These are phyloP conservation scores for Xenus cinereus DNA, from an alignment of 2,113 vertebrate genomes.

Conservation along the genomic window DNA sequence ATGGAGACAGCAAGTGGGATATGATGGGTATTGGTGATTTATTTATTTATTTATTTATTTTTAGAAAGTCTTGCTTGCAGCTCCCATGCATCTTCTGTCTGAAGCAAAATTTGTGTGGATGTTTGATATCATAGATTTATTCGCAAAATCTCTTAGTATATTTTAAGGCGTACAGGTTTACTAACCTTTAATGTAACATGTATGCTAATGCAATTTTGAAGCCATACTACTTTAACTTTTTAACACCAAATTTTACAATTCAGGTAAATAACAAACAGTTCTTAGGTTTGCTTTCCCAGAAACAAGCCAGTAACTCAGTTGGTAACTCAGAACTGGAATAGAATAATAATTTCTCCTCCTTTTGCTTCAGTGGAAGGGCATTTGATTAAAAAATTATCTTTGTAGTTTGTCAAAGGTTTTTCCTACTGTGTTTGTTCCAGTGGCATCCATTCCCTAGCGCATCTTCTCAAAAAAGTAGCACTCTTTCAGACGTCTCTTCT, in stretches of 20 bases:
- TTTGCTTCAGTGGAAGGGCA: not conserved
- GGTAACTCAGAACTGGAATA: not conserved
- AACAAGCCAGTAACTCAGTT: not conserved
- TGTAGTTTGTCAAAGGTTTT: not conserved
- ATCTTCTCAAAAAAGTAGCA: not conserved
- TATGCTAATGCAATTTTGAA: not conserved
- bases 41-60: not conserved
- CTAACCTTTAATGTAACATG: not conserved
- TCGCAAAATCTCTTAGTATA: not conserved
- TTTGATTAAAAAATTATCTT: not conserved
- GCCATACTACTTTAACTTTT: not conserved
- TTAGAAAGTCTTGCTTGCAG: not conserved
- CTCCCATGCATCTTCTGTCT: not conserved
- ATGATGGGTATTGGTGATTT: slow-evolving; percentile 81
- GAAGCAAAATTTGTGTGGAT: not conserved
- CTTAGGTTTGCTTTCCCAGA: not conserved
- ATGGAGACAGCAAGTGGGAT: slow-evolving; percentile 91
- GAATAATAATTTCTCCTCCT: not conserved
- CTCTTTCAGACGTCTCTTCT: not conserved
- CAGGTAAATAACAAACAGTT: not conserved
- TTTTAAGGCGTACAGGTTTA: not conserved
- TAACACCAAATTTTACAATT: not conserved
- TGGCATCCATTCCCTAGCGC: not conserved
- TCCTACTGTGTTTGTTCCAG: not conserved
- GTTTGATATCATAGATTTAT: not conserved